Evolutionary conservation across 2,113 vertebrate genomes (phyloP).

Genomic region (Pao palembangensis): DNA sequence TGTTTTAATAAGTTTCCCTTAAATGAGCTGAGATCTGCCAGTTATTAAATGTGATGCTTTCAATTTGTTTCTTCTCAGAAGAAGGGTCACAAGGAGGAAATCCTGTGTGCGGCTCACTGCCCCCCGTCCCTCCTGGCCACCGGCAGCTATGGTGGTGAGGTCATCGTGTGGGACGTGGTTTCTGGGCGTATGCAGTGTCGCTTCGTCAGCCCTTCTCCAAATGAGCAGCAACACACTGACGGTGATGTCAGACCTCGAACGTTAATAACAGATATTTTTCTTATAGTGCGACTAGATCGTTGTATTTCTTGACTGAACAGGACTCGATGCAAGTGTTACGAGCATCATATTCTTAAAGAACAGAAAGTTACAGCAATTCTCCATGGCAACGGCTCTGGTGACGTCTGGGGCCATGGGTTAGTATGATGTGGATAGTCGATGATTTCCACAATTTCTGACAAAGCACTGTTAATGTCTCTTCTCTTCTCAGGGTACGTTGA

Average conservation of each 20-base stretch:
- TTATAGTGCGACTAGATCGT: background rate
- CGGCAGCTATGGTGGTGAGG: conserved; percentile 73
- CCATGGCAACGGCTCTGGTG: conserved; percentile 57
- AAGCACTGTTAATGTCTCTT: conserved; percentile 27
- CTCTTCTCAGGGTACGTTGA: conserved; percentile 51
- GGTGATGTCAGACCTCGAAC: conserved; percentile 32
- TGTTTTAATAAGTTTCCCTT: no score
- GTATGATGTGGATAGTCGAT: background rate
- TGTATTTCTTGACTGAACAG: conserved; percentile 28
- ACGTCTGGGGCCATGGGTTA: conserved; percentile 68
- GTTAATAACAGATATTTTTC: background rate
- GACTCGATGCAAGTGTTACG: conserved; percentile 58
- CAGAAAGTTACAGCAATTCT: conserved; percentile 38
- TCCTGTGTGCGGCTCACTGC: conserved; percentile 74
- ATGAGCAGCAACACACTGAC: conserved; percentile 17
- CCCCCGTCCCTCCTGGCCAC: conserved; percentile 73
- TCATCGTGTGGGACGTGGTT: conserved; percentile 74
- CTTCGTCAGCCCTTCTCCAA: conserved; percentile 38
- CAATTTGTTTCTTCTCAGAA: conserved; percentile 41
- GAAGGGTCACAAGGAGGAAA: conserved; percentile 67
- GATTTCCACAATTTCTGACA: conserved; percentile 8
- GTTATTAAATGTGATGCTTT: background rate
- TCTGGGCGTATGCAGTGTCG: conserved; percentile 69
- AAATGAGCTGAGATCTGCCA: background rate
- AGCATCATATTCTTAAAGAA: conserved; percentile 66